Evolutionary conservation across 2,113 vertebrate species (phyloP), one percentile per base, ranked within the genome.

Genomic region (Plestiodon gilberti): DNA sequence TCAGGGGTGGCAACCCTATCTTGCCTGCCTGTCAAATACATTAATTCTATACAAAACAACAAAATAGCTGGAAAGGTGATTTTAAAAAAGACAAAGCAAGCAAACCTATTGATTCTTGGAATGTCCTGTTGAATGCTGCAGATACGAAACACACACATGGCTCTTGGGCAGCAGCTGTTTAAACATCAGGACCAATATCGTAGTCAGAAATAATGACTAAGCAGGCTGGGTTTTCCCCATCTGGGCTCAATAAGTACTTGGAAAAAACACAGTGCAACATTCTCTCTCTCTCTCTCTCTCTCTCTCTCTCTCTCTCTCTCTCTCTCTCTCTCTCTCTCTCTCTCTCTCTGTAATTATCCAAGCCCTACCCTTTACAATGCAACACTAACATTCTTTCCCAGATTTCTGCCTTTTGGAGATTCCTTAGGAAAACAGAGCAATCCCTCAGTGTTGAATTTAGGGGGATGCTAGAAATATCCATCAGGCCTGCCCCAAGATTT

Each of bases 151-250:
- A 48, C 13, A 76, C 40, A 84, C 30, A 33, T n/a, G 4, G 61
- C 25, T n/a, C n/a, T 25, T 28, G 38, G 64, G 73, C 73, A 77
- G 43, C 61, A 65, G 62, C 25, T 43, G 23, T 33, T 76, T 79
- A 38, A 76, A 43, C 14, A 52, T 48, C 61, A 35, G 73, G 5
- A 15, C 13, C 83, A 40, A 33, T 9, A 70, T 78, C 65, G 28
- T 70, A 48, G 43, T 48, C 43, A 48, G 48, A 22, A 40, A n/a
- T n/a, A 22, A 35, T 78, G 48, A 69, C 83, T 69, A 85, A 69
- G 75, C 48, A 69, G 10, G 33, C 25, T 78, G 48, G 83, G 33
- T 78, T 85, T 85, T 78, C 52, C 84, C 76, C 75, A 85, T 38
- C 76, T 78, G 64, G 18, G 22, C 52, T 61, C 35, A 70, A 17